Percentiles rank a stretch among this genome's conserved stretches.
Evolutionary conservation across 2,113 vertebrate species (phyloP).

Genomic region (Notiomystis cincta): DNA sequence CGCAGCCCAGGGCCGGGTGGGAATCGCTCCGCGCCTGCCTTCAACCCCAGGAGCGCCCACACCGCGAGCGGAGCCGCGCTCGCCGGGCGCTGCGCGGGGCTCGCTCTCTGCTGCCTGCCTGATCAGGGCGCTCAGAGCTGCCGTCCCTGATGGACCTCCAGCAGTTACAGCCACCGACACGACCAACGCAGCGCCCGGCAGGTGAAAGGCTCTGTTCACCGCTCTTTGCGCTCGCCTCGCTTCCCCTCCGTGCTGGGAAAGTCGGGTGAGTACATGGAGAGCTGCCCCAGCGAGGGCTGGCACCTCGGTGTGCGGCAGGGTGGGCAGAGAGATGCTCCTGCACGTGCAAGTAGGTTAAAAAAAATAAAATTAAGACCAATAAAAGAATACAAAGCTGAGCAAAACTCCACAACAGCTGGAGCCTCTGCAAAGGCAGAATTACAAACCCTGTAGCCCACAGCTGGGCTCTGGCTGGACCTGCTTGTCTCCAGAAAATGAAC

Average conservation of each 20-base stretch:
- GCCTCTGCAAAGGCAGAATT: not conserved
- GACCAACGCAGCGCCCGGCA: not conserved
- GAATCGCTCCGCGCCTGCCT: not conserved
- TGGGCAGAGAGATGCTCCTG: not conserved
- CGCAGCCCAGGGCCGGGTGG: not conserved
- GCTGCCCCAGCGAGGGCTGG: not conserved
- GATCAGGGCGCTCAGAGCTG: not conserved
- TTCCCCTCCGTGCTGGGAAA: not conserved
- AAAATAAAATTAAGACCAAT: not conserved
- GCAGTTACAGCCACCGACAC: fast-evolving
- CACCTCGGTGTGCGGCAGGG: fast-evolving
- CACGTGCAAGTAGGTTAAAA: fast-evolving
- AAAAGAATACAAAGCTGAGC: not conserved
- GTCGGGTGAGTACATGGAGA: fast-evolving
- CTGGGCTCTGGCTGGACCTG: not conserved
- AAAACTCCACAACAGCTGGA: not conserved
- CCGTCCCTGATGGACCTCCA: not conserved
- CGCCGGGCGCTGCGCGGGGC: not conserved
- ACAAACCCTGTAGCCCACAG: not conserved
- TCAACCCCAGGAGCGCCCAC: not conserved
- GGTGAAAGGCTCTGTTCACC: not conserved
- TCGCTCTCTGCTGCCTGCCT: not conserved
- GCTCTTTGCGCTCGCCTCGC: not conserved
- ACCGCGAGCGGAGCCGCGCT: not conserved
- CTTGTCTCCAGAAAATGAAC: not conserved